These are phyloP conservation scores for Limenitis camilla DNA, from an alignment of 2,888 invertebrate species.

Conservation along the genomic window DNA sequence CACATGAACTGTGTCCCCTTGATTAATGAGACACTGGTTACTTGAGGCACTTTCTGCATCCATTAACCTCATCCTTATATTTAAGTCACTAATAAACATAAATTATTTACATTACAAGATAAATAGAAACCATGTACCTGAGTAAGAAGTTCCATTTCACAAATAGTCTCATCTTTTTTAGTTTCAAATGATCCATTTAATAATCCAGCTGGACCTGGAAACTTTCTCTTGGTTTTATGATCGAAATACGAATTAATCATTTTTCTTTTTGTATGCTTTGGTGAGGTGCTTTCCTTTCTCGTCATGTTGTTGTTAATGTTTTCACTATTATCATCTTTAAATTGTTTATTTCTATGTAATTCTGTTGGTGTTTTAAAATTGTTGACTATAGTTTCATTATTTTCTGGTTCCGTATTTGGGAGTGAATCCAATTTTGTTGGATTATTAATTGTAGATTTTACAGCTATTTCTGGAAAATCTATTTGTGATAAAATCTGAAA, in stretches of 20 bases:
- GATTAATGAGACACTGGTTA: no score
- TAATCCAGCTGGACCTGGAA: constrained; percentile 65
- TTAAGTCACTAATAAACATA: no score
- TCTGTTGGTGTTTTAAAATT: neutral
- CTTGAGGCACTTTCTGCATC: no score
- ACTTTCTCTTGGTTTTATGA: constrained; percentile 59
- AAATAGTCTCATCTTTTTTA: constrained; percentile 48
- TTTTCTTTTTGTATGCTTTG: constrained; percentile 56
- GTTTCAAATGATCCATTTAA: constrained; percentile 49
- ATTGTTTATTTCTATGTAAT: neutral
- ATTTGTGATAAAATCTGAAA: constrained; percentile 60
- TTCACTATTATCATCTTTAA: no score
- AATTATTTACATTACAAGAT: neutral
- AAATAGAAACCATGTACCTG: constrained; percentile 41
- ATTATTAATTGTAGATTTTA: no score
- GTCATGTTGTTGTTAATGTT: neutral
- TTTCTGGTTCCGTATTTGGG: neutral
- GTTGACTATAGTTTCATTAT: neutral
- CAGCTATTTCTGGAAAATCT: constrained; percentile 44
- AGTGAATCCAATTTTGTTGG: no score
- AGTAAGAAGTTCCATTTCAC: constrained; percentile 57
- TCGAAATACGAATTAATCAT: constrained; percentile 59
- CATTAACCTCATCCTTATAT: no score
- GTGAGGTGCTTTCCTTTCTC: constrained; percentile 26
- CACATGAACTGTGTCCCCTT: no score